Evolutionary conservation across 53 echinoderm and acorn worm genomes (phyloP), one percentile per base, ranked within the genome.

Genomic region (Holothuria scabra): DNA sequence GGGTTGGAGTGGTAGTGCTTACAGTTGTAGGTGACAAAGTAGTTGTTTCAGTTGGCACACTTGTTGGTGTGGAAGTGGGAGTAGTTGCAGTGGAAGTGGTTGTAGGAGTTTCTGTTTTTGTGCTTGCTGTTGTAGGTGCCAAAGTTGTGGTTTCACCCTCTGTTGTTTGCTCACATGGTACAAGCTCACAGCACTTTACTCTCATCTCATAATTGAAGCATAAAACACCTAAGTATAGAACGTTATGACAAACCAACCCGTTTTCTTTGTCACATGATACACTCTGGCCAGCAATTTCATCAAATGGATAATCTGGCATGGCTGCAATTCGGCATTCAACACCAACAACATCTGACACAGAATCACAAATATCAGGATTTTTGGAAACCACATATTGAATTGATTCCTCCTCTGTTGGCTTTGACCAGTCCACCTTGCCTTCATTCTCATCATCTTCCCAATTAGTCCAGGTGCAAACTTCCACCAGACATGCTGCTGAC

Each of bases 401-500:
- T 16, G 55, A 28, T 58, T 78, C 78, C 29, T 23, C n/a, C 21
- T 78, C 78, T 30, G 26, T 56, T 0, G 78, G 78, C 28, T 28
- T 58, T 32, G 56, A 78, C 57, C 56, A 56, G 18, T 78, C 58
- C 31, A 78, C 57, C 58, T 78, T 78, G 13, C 78, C 78, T 26
- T 59, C 57, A 56, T 78, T 57, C 52, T 78, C 78, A 78, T 57
- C 78, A 32, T 78, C 78, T 56, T 55, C 48, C 78, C 78, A 78
- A 28, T 78, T 33, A 12, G 78, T 78, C 57, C 57, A 78, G 30
- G 20, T 31, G 32, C 78, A 78, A 28, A 78, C 33, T 78, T 72
- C 72, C 46, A 72, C 34, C n/a, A 44, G 46, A 44, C 72, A 72
- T 22, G 72, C 72, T 72, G 46, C 26, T 31, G 33, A 67, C n/a